Evolutionary conservation across 2,888 invertebrate genomes (phyloP).

Genomic region (Melieria picta): DNA sequence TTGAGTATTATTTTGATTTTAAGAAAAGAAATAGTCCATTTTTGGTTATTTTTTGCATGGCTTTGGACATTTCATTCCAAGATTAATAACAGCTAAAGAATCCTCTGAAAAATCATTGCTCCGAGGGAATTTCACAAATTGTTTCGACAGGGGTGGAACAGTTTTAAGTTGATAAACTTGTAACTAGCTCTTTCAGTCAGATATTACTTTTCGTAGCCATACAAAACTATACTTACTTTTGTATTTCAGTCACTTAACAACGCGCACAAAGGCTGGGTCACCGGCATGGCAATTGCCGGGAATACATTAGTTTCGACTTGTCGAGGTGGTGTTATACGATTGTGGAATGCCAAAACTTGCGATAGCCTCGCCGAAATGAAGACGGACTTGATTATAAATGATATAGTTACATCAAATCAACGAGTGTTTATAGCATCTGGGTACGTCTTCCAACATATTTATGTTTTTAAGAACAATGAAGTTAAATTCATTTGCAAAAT

Average conservation of each 20-base stretch:
- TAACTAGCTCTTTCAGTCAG: too few relatives aligned
- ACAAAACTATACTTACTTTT: neutral
- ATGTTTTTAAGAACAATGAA: neutral
- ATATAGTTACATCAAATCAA: slow-evolving; percentile 73
- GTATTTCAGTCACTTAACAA: slow-evolving; percentile 74
- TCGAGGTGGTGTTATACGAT: slow-evolving; percentile 78
- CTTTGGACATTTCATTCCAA: too few relatives aligned
- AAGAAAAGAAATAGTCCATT: too few relatives aligned
- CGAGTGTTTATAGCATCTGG: slow-evolving; percentile 85
- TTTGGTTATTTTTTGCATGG: too few relatives aligned
- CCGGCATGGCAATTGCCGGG: slow-evolving; percentile 73
- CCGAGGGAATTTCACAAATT: too few relatives aligned
- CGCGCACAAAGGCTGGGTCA: slow-evolving; percentile 90
- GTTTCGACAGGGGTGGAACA: too few relatives aligned
- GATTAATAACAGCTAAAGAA: too few relatives aligned
- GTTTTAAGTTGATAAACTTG: too few relatives aligned
- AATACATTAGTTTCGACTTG: slow-evolving; percentile 78
- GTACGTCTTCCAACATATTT: slow-evolving; percentile 68
- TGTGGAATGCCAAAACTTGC: slow-evolving; percentile 79
- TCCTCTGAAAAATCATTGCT: too few relatives aligned
- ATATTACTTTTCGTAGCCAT: too few relatives aligned
- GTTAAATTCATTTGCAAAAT: neutral
- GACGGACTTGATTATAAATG: slow-evolving; percentile 77
- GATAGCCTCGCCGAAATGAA: slow-evolving; percentile 73
- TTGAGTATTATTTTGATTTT: too few relatives aligned